Evolutionary conservation across 2,113 vertebrate species (phyloP).

Genomic region (Mirounga angustirostris): DNA sequence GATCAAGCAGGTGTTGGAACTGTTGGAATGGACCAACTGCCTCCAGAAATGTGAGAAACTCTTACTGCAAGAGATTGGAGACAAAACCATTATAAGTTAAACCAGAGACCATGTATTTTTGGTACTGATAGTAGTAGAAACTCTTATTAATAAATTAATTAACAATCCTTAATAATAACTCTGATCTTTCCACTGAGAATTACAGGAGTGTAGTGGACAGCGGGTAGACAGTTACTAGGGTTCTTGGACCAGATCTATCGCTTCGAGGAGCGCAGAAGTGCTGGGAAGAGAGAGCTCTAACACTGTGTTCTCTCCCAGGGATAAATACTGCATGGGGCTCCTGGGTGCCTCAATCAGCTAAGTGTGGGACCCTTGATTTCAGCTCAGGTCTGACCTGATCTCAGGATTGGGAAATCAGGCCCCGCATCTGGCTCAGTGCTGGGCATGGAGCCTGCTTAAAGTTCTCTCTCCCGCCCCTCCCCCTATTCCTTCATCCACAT

Average conservation of each 20-base stretch:
- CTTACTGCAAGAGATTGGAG: background rate
- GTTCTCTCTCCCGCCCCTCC: background rate
- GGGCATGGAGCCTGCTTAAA: background rate
- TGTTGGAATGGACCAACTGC: background rate
- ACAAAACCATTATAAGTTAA: background rate
- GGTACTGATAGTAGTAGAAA: background rate
- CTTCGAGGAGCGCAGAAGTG: background rate
- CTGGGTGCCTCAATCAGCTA: background rate
- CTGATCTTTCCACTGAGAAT: background rate
- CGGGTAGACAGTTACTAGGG: background rate
- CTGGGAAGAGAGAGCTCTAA: background rate
- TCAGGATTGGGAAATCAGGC: no score
- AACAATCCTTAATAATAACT: background rate
- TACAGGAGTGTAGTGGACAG: background rate
- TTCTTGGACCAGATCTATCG: background rate
- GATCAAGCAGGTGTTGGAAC: background rate
- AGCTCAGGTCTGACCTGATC: background rate
- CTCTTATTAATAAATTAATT: slow-evolving; percentile 33
- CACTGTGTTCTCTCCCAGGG: background rate
- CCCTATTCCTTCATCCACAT: background rate
- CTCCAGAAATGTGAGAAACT: background rate
- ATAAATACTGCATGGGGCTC: background rate
- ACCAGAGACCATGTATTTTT: background rate
- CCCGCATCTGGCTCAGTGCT: background rate
- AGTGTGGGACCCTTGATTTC: background rate